Evolutionary conservation across 2,797 vertebrate species (phyloP).

Genomic region (Glossophaga mutica): DNA sequence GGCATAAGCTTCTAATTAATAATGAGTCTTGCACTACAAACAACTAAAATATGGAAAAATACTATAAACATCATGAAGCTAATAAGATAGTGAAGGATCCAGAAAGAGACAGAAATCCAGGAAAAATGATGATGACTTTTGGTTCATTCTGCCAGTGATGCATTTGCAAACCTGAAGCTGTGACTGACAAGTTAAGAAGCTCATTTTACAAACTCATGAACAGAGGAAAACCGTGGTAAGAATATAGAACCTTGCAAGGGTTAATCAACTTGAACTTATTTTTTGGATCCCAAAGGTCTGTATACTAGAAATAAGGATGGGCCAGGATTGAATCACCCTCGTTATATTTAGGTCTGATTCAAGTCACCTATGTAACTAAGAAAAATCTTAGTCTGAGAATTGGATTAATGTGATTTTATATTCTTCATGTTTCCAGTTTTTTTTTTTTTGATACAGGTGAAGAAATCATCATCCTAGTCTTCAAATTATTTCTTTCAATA

Average conservation of each 20-base stretch:
- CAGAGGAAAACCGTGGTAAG: neutral
- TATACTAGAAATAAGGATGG: neutral
- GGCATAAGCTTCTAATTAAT: neutral
- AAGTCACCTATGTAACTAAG: neutral
- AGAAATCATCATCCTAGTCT: neutral
- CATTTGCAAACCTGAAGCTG: neutral
- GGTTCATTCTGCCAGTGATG: neutral
- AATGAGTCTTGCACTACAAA: neutral
- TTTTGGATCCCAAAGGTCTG: neutral
- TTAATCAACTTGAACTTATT: neutral
- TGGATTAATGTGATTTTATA: constrained; percentile 9
- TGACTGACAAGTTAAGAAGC: neutral
- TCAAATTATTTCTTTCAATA: neutral
- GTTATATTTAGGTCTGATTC: neutral
- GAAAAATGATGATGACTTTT: neutral
- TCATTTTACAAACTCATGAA: neutral
- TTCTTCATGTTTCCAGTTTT: neutral
- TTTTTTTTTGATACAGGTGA: neutral
- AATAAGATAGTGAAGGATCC: neutral
- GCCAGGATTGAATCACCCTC: neutral
- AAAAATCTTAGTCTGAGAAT: neutral
- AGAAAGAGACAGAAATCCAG: neutral
- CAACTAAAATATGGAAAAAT: neutral
- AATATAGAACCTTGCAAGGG: neutral
- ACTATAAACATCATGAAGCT: neutral